Base-by-base conservation (phyloP, 2,888 invertebrate species). In the Erpobdella octoculata region DNA sequence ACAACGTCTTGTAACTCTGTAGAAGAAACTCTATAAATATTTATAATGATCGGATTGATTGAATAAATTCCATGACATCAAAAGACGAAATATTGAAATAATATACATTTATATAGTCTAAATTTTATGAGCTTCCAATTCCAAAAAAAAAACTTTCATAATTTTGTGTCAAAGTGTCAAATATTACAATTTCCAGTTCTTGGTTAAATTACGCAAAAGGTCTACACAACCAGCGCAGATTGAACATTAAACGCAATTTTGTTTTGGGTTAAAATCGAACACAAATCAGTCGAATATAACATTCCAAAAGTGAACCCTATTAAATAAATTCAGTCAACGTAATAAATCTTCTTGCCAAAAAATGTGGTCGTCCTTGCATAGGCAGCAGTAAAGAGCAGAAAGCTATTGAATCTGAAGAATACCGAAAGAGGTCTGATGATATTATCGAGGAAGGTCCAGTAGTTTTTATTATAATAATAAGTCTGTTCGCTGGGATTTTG, bases 351-450 rank as follows among this genome's bases (percentile, higher is more conserved):
- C 31, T 35, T n/a, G 31, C 31, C n/a, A n/a, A 67, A 67, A 2
- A 41, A 21, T 25, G 46, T 25, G 18, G 28, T 38, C 38, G 59
- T 59, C 31, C 70, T 53, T 5, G 59, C 12, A 12, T 70, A 36
- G 25, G 59, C 35, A 33, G 37, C 28, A 0, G 59, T 59, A 15
- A 70, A 59, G 36, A 70, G 12, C 2, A 70, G 12, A 33, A 41
- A 70, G 37, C 70, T 70, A 59, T 70, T 70, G 59, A 70, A 70
- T 6, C 70, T 28, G n/a, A 59, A 70, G 35, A 59, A 70, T 4
- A 70, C 46, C n/a, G 70, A 70, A 12, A 70, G 58, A 2, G 70
- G 70, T 0, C n/a, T 25, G 15, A 70, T 25, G 18, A 70, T 35
- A n/a, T 70, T 70, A 28, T 36, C 37, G n/a, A 70, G 35, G 38